These are phyloP conservation scores for Aethes cnicana DNA, from an alignment of 2,888 invertebrate genomes.

Conservation along the genomic window DNA sequence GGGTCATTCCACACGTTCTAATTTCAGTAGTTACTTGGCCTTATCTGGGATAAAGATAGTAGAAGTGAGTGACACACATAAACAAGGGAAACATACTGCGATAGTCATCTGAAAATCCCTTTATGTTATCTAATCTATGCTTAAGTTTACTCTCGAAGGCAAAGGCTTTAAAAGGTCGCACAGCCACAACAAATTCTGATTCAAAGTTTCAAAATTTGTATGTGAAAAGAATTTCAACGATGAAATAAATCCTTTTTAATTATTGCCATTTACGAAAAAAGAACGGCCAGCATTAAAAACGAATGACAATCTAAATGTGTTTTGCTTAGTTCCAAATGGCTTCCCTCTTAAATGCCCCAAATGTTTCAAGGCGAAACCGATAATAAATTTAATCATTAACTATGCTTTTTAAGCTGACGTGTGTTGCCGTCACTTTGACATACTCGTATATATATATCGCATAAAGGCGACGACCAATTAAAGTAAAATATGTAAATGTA, in stretches of 20 bases:
- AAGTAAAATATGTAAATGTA: slow-evolving; percentile 22
- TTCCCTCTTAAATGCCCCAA: slow-evolving; percentile 12
- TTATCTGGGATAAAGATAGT: slow-evolving; percentile 1
- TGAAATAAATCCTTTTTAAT: slow-evolving; percentile 19
- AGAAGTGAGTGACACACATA: background rate
- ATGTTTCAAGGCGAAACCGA: slow-evolving; percentile 17
- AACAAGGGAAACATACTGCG: background rate
- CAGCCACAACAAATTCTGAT: slow-evolving; percentile 5
- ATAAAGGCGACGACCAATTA: slow-evolving; percentile 28
- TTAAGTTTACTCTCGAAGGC: background rate
- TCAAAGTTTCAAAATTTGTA: slow-evolving; percentile 4
- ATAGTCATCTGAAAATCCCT: background rate
- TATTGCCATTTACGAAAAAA: slow-evolving; percentile 14
- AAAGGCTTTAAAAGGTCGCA: background rate
- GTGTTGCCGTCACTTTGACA: slow-evolving; percentile 18
- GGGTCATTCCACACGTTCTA: background rate
- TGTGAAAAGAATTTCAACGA: slow-evolving; percentile 5
- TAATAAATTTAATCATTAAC: slow-evolving; percentile 16
- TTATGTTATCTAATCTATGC: slow-evolving; percentile 3
- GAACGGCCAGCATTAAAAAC: slow-evolving; percentile 9
- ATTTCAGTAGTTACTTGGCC: background rate
- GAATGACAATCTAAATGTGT: slow-evolving; percentile 18
- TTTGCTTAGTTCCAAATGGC: slow-evolving; percentile 9
- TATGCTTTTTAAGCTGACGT: slow-evolving; percentile 14
- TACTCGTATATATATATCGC: slow-evolving; percentile 18